Evolutionary conservation across 1,140 invertebrate species (phyloP).

Genomic region (Idris sp.): DNA sequence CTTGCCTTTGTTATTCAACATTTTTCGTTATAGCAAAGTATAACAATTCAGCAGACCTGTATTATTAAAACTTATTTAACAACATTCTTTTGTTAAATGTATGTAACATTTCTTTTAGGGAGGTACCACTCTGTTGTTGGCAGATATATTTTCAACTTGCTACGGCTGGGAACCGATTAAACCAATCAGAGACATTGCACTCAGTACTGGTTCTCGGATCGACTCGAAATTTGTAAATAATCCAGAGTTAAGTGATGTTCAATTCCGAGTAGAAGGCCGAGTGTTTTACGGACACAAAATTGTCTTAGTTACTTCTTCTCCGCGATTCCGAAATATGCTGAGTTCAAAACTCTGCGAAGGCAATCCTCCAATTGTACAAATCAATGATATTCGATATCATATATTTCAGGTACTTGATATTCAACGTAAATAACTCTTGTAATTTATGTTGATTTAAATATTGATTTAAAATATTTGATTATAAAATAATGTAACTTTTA

Average conservation of each 20-base stretch:
- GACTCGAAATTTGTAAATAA: constrained; percentile 96
- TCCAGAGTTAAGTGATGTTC: constrained; percentile 92
- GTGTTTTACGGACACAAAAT: constrained; percentile 97
- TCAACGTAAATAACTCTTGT: no score
- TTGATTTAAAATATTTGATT: no score
- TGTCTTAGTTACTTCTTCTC: constrained; percentile 92
- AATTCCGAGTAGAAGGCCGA: constrained; percentile 92
- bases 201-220: constrained; percentile 86
- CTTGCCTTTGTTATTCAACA: constrained; percentile 91
- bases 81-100: no score
- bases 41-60: no score
- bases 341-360: constrained; percentile 87
- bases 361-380: constrained; percentile 90
- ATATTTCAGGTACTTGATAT: constrained; percentile 91
- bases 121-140: constrained; percentile 89
- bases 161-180: constrained; percentile 92
- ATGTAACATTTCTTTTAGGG: no score
- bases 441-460: no score
- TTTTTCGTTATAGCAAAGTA: constrained; percentile 93
- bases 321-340: constrained; percentile 91
- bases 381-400: constrained; percentile 94
- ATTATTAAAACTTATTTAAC: no score
- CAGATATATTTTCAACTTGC: constrained; percentile 93
- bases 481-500: no score
- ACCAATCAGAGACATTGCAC: constrained; percentile 84